Conservation (phyloP, 2,888 invertebrate species). For the Rhaphigaster nebulosa region DNA sequence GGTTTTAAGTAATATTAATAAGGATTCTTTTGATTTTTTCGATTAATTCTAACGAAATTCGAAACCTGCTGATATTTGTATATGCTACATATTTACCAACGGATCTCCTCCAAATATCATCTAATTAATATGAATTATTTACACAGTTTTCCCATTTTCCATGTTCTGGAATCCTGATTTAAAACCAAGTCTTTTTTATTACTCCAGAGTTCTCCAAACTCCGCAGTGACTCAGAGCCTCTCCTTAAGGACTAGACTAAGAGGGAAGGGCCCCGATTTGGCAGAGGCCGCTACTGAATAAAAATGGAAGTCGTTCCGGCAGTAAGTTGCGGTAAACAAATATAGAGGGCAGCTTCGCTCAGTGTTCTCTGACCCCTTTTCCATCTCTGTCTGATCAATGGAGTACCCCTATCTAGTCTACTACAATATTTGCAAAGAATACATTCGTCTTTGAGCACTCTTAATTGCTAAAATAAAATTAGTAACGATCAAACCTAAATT, state of each 20-base stretch:
- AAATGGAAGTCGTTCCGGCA: conserved; percentile 7
- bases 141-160: too few relatives aligned
- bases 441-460: neutral
- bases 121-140: too few relatives aligned
- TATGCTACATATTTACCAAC: too few relatives aligned
- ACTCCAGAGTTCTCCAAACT: neutral
- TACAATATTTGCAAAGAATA: neutral
- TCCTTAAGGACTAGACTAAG: neutral
- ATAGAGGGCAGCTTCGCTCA: neutral
- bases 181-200: neutral
- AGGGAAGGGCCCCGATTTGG: neutral
- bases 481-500: too few relatives aligned
- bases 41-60: too few relatives aligned
- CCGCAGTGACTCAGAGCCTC: neutral
- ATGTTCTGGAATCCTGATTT: neutral
- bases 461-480: neutral
- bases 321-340: conserved; percentile 29
- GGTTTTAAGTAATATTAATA: too few relatives aligned
- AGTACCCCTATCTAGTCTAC: neutral
- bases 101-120: too few relatives aligned
- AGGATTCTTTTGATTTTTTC: too few relatives aligned
- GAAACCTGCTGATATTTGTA: too few relatives aligned
- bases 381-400: conserved; percentile 1
- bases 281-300: neutral
- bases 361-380: neutral